A percentile compares a stretch with the other conserved stretches of the same genome.
phyloP scores from a whole-genome alignment of 2,797 vertebrate species.

The Sarcophilus harrisii region DNA sequence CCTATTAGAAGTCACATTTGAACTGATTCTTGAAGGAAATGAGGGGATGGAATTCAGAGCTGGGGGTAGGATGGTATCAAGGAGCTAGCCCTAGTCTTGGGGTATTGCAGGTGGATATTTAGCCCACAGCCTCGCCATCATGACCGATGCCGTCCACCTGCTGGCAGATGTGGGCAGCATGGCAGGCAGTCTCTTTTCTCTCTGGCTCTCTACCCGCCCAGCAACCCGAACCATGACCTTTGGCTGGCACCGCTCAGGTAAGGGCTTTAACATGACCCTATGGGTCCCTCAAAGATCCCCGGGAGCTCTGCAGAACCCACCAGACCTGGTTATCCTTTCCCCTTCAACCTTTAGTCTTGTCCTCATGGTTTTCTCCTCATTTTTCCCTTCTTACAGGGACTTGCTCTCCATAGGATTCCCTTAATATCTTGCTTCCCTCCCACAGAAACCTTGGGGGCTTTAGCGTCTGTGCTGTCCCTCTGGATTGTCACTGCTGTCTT shows the following conservation, averaged over 20 bases:
- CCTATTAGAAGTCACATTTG: not conserved
- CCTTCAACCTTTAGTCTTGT: not conserved
- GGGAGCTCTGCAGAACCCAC: not conserved
- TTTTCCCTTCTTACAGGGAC: not conserved
- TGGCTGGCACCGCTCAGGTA: slow-evolving; percentile 97
- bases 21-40: not conserved
- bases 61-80: not conserved
- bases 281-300: not conserved
- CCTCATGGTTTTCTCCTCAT: not conserved
- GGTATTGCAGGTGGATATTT: slow-evolving; percentile 92
- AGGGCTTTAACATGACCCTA: slow-evolving; percentile 18
- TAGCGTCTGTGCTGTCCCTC: slow-evolving; percentile 95
- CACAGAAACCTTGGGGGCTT: slow-evolving; percentile 94
- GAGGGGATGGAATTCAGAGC: not conserved
- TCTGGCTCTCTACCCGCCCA: slow-evolving; percentile 94
- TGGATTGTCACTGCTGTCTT: slow-evolving; percentile 95
- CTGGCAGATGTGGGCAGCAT: slow-evolving; percentile 97
- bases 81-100: not conserved
- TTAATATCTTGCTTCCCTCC: slow-evolving; percentile 62
- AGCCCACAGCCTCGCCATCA: slow-evolving; percentile 97
- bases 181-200: slow-evolving; percentile 96
- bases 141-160: slow-evolving; percentile 96
- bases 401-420: not conserved
- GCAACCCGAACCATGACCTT: slow-evolving; percentile 95
- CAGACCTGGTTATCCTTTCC: not conserved